A percentile compares a stretch with the other conserved stretches of the same genome.
phyloP scores from a whole-genome alignment of 2,888 invertebrate genomes.

The Cosmia trapezina region DNA sequence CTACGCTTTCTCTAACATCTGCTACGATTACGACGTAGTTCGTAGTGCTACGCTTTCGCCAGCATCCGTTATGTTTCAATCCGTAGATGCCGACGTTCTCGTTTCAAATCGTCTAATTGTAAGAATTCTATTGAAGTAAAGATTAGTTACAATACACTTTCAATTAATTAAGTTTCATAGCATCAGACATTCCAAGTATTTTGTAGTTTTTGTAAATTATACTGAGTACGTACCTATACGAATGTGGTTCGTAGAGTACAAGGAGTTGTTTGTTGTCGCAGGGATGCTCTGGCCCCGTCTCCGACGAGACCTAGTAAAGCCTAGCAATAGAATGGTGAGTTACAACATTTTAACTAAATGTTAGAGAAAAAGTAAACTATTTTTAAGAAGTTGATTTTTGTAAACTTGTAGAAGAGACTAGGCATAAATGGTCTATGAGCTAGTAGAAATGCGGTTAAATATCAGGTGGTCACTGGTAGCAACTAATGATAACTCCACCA shows the following conservation, averaged over 20 bases:
- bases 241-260: constrained; percentile 28
- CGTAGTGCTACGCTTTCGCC: neutral
- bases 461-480: too few species aligned
- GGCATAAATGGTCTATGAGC: neutral
- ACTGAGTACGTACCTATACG: neutral
- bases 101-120: neutral
- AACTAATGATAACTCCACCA: too few species aligned
- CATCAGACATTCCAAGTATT: constrained; percentile 9
- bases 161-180: neutral
- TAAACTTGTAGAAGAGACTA: neutral
- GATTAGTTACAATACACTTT: neutral
- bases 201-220: constrained; percentile 10
- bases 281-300: constrained; percentile 88
- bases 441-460: neutral
- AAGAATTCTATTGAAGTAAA: neutral
- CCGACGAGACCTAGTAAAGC: constrained; percentile 88
- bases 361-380: neutral
- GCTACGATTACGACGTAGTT: neutral
- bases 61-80: neutral
- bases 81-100: neutral
- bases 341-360: neutral
- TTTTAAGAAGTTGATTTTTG: neutral
- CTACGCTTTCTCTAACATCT: neutral
- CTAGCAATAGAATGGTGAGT: constrained; percentile 78
- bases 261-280: constrained; percentile 70